phyloP scores from a whole-genome alignment of 2,797 vertebrate genomes.

The Oceanodroma leucorhoa region DNA sequence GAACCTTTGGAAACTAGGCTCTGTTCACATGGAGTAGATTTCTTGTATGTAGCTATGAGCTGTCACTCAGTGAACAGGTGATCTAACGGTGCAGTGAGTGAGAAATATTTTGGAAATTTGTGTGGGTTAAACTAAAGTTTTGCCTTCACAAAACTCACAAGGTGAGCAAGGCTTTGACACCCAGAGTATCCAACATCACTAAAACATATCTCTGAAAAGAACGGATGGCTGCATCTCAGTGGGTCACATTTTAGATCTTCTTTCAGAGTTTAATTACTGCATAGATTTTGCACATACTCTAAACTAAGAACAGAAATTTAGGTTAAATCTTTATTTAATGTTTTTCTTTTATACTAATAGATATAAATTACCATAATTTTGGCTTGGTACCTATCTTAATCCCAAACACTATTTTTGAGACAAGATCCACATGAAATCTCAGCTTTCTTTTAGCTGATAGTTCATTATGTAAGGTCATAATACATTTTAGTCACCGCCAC shows the following conservation, averaged over 20 bases:
- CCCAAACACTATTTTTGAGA: not conserved
- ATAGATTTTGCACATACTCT: not conserved
- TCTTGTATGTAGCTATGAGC: not conserved
- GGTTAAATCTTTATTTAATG: not conserved
- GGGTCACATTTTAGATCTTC: not conserved
- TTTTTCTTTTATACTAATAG: not conserved
- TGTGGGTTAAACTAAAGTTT: not conserved
- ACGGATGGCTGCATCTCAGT: not conserved
- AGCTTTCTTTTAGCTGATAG: not conserved
- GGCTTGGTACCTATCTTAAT: not conserved
- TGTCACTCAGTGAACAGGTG: not conserved
- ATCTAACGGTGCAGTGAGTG: not conserved
- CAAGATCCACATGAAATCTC: not conserved
- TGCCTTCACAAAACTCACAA: not conserved
- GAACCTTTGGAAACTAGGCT: not conserved
- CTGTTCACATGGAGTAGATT: not conserved
- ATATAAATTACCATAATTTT: not conserved
- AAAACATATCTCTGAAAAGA: not conserved
- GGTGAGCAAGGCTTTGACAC: not conserved
- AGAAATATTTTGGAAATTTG: not conserved
- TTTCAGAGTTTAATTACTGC: not conserved
- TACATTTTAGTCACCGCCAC: not conserved
- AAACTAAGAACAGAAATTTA: not conserved
- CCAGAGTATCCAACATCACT: not conserved
- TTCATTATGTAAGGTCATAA: not conserved